Conservation (phyloP, 1,140 invertebrate genomes). For the Charaxes varanes region DNA sequence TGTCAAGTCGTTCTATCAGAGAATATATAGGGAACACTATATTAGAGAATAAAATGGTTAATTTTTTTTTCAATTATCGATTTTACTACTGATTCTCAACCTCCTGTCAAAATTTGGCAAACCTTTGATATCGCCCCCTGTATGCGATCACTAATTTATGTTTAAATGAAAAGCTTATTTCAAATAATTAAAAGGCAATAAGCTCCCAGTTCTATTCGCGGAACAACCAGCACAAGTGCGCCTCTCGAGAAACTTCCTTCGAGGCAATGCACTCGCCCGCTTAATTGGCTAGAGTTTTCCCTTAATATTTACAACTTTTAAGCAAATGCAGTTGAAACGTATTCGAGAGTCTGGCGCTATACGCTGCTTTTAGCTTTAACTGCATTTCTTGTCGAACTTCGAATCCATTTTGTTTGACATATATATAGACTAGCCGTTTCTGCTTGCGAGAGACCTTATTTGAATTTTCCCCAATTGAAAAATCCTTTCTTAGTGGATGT, state of each 20-base stretch:
- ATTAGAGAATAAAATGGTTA: too few species aligned
- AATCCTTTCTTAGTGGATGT: too few species aligned
- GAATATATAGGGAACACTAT: too few species aligned
- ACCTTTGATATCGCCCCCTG: too few species aligned
- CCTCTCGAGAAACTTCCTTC: conserved; percentile 35
- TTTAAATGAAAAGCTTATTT: conserved; percentile 6
- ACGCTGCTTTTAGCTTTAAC: conserved; percentile 32
- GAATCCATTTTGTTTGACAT: conserved; percentile 23
- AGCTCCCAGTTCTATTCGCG: conserved; percentile 41
- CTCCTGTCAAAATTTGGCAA: too few species aligned
- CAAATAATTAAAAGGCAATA: conserved; percentile 39
- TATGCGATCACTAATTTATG: too few species aligned
- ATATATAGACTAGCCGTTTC: too few species aligned
- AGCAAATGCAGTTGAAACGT: conserved; percentile 49
- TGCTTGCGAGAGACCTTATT: too few species aligned
- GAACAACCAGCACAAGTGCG: conserved; percentile 43
- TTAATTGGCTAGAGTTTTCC: conserved; percentile 61
- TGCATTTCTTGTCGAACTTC: conserved; percentile 32
- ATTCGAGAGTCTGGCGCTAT: conserved; percentile 42
- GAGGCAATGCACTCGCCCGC: conserved; percentile 38
- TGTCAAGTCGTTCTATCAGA: too few species aligned
- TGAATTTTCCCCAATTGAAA: too few species aligned
- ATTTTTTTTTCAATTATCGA: too few species aligned
- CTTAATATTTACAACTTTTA: conserved; percentile 56
- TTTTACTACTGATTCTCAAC: too few species aligned